These are phyloP conservation scores for Clarias magur DNA, from an alignment of 2,113 vertebrate species.

Conservation along the genomic window DNA sequence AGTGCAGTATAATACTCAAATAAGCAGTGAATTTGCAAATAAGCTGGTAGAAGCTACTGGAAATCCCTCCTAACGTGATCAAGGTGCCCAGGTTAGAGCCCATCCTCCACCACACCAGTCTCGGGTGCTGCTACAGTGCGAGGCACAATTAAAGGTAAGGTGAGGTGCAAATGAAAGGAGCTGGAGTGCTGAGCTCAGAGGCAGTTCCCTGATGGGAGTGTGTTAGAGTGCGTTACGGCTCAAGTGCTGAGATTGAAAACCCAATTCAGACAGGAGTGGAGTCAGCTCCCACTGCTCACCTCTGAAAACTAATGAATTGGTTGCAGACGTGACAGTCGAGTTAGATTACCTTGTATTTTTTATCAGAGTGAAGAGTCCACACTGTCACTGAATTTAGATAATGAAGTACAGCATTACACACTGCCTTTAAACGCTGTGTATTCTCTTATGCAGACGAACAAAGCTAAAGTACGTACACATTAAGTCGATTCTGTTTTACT, in stretches of 20 bases:
- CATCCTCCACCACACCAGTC: neutral
- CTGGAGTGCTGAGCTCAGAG: slow-evolving; percentile 37
- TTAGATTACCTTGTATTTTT: slow-evolving; percentile 59
- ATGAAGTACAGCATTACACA: slow-evolving; percentile 52
- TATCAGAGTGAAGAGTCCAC: slow-evolving; percentile 59
- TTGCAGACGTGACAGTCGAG: slow-evolving; percentile 57
- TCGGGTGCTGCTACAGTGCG: neutral
- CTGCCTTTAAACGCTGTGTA: slow-evolving; percentile 46
- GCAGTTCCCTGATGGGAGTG: slow-evolving; percentile 42
- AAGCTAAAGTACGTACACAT: neutral
- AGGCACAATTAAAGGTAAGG: slow-evolving; percentile 48
- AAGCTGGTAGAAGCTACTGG: neutral
- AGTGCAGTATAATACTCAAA: neutral
- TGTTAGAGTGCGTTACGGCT: slow-evolving; percentile 54
- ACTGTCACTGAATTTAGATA: slow-evolving; percentile 58
- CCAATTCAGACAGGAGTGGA: slow-evolving; percentile 54
- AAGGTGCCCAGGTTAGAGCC: neutral
- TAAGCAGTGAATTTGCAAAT: slow-evolving; percentile 1
- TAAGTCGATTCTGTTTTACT: neutral
- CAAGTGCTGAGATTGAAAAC: slow-evolving; percentile 55
- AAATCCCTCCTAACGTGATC: neutral
- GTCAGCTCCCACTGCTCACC: slow-evolving; percentile 57
- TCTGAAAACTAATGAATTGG: slow-evolving; percentile 60
- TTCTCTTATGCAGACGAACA: slow-evolving; percentile 33
- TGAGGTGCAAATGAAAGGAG: slow-evolving; percentile 44